Base-by-base conservation (phyloP, 2,113 vertebrate species). In the Stigmatopora nigra region DNA sequence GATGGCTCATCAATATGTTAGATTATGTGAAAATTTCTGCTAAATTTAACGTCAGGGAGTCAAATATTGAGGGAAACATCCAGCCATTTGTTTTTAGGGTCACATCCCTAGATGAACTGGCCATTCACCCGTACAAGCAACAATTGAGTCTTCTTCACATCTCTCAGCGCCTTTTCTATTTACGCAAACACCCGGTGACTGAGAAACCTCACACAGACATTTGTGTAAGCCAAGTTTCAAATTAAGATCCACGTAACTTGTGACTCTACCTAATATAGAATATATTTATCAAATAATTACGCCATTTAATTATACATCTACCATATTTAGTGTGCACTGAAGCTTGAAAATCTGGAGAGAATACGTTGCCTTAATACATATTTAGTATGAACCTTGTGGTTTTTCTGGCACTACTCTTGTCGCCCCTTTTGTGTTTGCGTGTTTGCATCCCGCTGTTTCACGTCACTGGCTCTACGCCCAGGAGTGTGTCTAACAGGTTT, bases 361-460 rank as follows among this genome's bases (percentile, higher is more conserved):
- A 16, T 12, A 77, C 71, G 53, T 53, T 63, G 13, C 65, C 16
- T 22, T 45, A 46, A 46, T 67, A 49, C 44, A 59, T 72, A 76
- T 78, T 75, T 74, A 69, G 38, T 57, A 36, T 66, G 70, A 67
- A 63, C 61, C 68, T 51, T 31, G 31, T 53, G 57, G 61, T 65
- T 77, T 65, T 61, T 41, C 57, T 72, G 78, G 63, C 65, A 36
- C 44, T 9, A 44, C 55, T 79, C 82, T 62, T 65, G 51, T 67
- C 58, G 22, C 78, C 20, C 17, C 31, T 41, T 75, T 63, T 61
- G 20, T n/a, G 10, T 59, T 63, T 67, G 70, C 66, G 46, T 60
- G 58, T 72, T 72, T 77, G 69, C 64, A 63, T 72, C 77, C 62
- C 48, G 47, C 69, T 81, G 76, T 77, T 83, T 73, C 59, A 62